Conservation (phyloP, 2,888 invertebrate genomes). For the Cataglyphis altisquamis region DNA sequence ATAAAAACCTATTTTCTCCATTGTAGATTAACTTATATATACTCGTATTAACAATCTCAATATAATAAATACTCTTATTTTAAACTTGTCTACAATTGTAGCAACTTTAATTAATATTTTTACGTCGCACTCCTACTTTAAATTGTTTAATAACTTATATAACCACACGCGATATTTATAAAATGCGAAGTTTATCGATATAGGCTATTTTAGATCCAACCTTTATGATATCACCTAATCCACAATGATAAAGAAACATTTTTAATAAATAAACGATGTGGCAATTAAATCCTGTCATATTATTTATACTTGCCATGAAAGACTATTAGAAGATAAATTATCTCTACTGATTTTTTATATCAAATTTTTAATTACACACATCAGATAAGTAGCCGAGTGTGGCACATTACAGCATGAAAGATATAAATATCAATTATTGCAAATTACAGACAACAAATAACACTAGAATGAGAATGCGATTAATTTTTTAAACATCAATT, state of each 20-base stretch:
- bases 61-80: neutral
- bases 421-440: neutral
- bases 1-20: neutral
- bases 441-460: conserved; percentile 25
- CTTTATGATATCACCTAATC: neutral
- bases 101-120: neutral
- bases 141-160: neutral
- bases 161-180: neutral
- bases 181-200: neutral
- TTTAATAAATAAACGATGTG: conserved; percentile 8
- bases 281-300: neutral
- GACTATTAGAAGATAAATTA: neutral
- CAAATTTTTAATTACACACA: neutral
- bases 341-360: neutral
- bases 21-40: neutral
- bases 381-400: neutral
- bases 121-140: neutral
- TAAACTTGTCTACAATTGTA: neutral
- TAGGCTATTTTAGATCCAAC: neutral
- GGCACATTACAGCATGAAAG: neutral
- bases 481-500: conserved; percentile 31
- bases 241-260: neutral
- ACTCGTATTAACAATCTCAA: neutral
- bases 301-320: neutral
- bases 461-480: conserved; percentile 30